phyloP scores from a whole-genome alignment of 2,113 vertebrate genomes.

The Xiphias gladius region DNA sequence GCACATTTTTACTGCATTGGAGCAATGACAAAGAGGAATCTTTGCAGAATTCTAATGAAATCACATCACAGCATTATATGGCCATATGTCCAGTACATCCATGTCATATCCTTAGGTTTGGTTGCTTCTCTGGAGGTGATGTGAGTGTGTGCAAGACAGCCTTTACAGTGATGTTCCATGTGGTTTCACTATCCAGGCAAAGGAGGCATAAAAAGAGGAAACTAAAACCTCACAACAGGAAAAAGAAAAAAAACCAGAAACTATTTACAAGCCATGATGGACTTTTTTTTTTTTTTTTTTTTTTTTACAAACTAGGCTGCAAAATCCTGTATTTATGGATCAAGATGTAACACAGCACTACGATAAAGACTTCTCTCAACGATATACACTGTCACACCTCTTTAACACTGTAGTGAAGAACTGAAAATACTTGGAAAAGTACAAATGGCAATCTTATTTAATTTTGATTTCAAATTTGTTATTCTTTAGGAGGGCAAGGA shows the following conservation, averaged over 20 bases:
- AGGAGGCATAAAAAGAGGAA: conserved; percentile 41
- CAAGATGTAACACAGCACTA: conserved; percentile 17
- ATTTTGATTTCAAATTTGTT: conserved; percentile 10
- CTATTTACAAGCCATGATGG: conserved; percentile 51
- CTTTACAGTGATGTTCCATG: conserved; percentile 37
- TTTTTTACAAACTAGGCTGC: conserved; percentile 14
- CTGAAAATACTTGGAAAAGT: conserved; percentile 13
- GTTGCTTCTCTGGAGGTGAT: conserved; percentile 23
- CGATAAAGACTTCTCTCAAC: conserved; percentile 18
- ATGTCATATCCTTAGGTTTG: conserved; percentile 25
- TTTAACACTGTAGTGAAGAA: conserved; percentile 16
- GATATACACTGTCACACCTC: conserved; percentile 6
- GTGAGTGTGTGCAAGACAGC: conserved; percentile 3
- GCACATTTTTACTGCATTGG: conserved; percentile 57
- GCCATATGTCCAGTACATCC: conserved; percentile 39
- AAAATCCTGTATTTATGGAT: conserved; percentile 51
- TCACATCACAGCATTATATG: conserved; percentile 41
- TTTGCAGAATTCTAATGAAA: conserved; percentile 55
- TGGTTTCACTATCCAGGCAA: conserved; percentile 57
- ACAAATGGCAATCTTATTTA: conserved; percentile 7
- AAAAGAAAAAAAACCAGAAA: conserved; percentile 13
- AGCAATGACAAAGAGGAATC: conserved; percentile 56
- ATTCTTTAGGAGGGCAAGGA: background rate
- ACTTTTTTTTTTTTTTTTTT: background rate
- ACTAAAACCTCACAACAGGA: conserved; percentile 49